Conservation (phyloP, 2,797 vertebrate genomes). For the Remorina albescens region DNA sequence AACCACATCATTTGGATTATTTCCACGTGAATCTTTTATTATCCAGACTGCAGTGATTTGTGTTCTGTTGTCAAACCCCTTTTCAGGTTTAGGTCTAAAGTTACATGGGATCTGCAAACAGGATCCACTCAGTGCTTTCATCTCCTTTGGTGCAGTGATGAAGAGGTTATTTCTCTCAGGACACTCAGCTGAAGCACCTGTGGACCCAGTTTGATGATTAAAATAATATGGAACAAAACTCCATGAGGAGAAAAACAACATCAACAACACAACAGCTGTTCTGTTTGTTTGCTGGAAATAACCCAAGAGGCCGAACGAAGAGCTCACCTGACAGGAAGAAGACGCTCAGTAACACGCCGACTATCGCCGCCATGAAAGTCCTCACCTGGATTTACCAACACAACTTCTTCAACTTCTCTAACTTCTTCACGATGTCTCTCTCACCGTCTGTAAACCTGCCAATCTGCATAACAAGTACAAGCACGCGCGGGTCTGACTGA, state of each 20-base stretch:
- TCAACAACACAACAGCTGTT: neutral
- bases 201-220: neutral
- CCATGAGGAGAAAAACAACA: neutral
- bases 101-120: slow-evolving; percentile 74
- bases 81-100: rapidly evolving
- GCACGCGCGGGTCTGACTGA: neutral
- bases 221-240: neutral
- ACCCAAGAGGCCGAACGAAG: neutral
- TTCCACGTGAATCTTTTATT: rapidly evolving
- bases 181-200: slow-evolving; percentile 34
- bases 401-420: rapidly evolving
- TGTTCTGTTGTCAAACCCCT: rapidly evolving
- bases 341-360: slow-evolving; percentile 26
- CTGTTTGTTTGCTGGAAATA: no score
- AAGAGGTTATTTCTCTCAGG: rapidly evolving
- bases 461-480: slow-evolving; percentile 11
- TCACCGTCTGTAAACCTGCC: slow-evolving; percentile 29
- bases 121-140: slow-evolving; percentile 64
- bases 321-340: slow-evolving; percentile 54
- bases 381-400: no score
- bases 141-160: slow-evolving; percentile 19
- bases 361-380: neutral
- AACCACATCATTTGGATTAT: rapidly evolving
- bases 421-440: neutral
- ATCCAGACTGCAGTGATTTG: slow-evolving; percentile 46